Percentiles rank a stretch among this genome's conserved stretches.
Conservation (phyloP, 2,797 vertebrate genomes). For the Ateles fusciceps region DNA sequence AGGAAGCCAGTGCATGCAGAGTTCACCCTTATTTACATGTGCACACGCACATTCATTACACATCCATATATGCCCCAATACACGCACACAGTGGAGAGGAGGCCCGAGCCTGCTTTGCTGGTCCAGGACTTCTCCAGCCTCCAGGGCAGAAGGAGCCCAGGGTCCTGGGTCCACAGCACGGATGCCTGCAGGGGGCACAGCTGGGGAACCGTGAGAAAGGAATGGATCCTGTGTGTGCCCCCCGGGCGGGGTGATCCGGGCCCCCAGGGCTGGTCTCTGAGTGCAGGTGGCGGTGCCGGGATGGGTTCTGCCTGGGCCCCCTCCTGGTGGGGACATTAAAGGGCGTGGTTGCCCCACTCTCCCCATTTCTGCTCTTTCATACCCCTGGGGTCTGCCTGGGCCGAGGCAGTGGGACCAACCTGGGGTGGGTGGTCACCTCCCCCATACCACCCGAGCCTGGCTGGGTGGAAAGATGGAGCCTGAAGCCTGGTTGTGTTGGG, state of each 20-base stretch:
- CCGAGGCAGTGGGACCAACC: too few relatives aligned
- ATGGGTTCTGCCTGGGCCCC: background rate
- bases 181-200: background rate
- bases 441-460: background rate
- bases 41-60: background rate
- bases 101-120: background rate
- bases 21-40: slow-evolving; percentile 79
- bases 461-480: background rate
- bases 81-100: slow-evolving; percentile 45
- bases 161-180: background rate
- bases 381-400: background rate
- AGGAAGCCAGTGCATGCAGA: slow-evolving; percentile 85
- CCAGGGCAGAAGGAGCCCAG: background rate
- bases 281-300: background rate
- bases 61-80: background rate
- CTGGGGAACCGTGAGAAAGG: background rate
- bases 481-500: background rate
- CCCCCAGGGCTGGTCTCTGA: background rate
- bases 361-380: background rate
- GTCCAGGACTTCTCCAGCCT: background rate
- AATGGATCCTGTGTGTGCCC: background rate
- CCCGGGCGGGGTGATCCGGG: background rate
- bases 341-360: background rate
- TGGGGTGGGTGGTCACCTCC: background rate
- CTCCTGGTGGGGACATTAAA: background rate